A percentile compares a stretch with the other conserved stretches of the same genome.
These are phyloP conservation scores for Doris montereyensis DNA, from an alignment of 2,888 invertebrate genomes.

Conservation along the genomic window DNA sequence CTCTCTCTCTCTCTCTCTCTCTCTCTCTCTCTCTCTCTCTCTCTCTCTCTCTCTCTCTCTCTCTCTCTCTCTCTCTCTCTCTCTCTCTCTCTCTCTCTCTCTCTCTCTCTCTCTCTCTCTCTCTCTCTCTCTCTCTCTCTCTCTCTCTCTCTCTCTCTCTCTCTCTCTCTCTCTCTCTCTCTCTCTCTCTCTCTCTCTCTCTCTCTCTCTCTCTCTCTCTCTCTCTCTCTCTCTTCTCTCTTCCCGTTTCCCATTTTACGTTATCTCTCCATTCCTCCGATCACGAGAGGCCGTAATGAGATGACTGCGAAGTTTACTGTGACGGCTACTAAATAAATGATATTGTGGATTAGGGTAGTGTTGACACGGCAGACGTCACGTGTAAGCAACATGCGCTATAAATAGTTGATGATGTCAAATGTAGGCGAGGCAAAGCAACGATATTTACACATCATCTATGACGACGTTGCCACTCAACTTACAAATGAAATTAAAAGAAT, in stretches of 20 bases:
- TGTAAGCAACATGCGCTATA: no score
- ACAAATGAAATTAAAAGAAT: no score
- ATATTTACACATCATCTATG: no score
- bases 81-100: not conserved
- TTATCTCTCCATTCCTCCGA: not conserved
- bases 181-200: not conserved
- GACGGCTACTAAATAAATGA: no score
- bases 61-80: constrained; percentile 15
- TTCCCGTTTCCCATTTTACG: not conserved
- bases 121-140: not conserved
- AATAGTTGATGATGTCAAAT: no score
- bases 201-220: not conserved
- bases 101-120: not conserved
- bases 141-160: not conserved
- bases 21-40: constrained; percentile 15
- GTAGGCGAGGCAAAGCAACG: no score
- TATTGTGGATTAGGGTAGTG: no score
- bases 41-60: constrained; percentile 11
- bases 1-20: constrained; percentile 33
- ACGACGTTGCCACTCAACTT: no score
- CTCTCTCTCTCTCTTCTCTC: not conserved
- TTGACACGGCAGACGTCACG: no score
- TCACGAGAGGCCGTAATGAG: no score
- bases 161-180: not conserved
- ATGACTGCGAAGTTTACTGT: no score